Evolutionary conservation across 2,888 invertebrate genomes (phyloP), one percentile per base, ranked within the genome.

Genomic region (Lithophane socia): DNA sequence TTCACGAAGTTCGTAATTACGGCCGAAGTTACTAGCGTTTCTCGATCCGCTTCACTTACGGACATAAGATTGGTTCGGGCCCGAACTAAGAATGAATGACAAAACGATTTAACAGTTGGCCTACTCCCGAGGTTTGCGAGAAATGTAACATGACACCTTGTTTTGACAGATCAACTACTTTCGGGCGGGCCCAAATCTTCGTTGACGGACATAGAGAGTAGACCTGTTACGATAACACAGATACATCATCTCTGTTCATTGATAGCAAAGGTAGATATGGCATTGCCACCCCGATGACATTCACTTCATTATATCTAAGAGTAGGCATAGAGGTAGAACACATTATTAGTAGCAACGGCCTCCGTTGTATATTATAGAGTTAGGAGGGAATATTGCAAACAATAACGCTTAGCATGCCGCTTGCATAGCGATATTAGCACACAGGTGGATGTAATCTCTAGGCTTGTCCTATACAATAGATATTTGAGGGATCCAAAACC

Each of bases 321-420:
- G 42, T 24, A n/a, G 24, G 21, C 18, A 8, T 47, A 21, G 0
- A 44, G 76, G 0, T 10, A n/a, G 52, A n/a, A 4, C 16, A 12
- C 29, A 24, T 47, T 29, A 21, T 24, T 76, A 42, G 37, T n/a
- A 42, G 42, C 56, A 13, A 49, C 63, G 1, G 42, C 58, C 4
- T 56, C 21, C 18, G 8, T 9, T 61, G 9, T 61, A 16, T 9
- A 49, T 54, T 63, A 71, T 44, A 42, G 12, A 49, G 58, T 58
- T 79, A 12, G 18, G 44, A 58, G 44, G 16, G 8, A 37, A 81
- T 68, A 68, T 81, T 75, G 82, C 56, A 37, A 37, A 42, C n/a
- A 64, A 42, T 52, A 67, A 58, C 37, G 67, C 24, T 58, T 65
- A 47, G 37, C 9, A 80, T 60, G 64, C 52, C 24, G 47, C 29